A percentile compares a stretch with the other conserved stretches of the same genome.
These are phyloP conservation scores for Petaurus breviceps DNA, from an alignment of 2,113 vertebrate species.

Conservation along the genomic window DNA sequence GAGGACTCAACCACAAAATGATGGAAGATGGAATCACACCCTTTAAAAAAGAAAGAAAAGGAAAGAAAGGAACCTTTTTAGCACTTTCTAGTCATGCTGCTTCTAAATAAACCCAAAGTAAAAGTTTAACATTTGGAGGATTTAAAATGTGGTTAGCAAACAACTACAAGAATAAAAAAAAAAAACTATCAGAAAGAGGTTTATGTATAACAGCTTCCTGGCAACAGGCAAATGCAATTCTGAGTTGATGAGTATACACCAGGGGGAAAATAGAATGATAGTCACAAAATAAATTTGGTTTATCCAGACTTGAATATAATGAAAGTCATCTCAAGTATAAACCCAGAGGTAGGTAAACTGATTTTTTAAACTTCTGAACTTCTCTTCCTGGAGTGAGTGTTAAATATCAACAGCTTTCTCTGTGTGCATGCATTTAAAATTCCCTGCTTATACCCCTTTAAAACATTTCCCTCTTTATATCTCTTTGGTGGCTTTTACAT, in stretches of 20 bases:
- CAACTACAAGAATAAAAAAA: constrained; percentile 49
- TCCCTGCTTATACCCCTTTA: constrained; percentile 16
- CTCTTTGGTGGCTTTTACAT: constrained; percentile 45
- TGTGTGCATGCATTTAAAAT: neutral
- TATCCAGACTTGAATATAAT: constrained; percentile 57
- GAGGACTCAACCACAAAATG: constrained; percentile 59
- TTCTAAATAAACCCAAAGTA: constrained; percentile 50
- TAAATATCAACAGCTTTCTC: constrained; percentile 41
- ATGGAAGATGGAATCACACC: constrained; percentile 45
- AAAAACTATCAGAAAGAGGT: constrained; percentile 17
- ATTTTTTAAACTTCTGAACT: constrained; percentile 56
- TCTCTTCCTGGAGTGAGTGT: constrained; percentile 32
- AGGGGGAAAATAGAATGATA: constrained; percentile 58
- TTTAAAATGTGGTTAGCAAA: constrained; percentile 59
- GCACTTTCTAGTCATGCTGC: constrained; percentile 20
- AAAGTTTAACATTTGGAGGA: constrained; percentile 32
- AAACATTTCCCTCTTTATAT: constrained; percentile 41
- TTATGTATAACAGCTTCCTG: constrained; percentile 62
- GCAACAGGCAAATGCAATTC: constrained; percentile 66
- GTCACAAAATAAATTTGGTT: constrained; percentile 75
- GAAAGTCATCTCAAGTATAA: constrained; percentile 66
- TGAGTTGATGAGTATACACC: constrained; percentile 64
- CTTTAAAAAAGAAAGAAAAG: constrained; percentile 22
- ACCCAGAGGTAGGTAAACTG: neutral
- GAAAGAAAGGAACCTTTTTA: constrained; percentile 39